phyloP scores from a whole-genome alignment of 2,113 vertebrate species.

The Phaethon lepturus region DNA sequence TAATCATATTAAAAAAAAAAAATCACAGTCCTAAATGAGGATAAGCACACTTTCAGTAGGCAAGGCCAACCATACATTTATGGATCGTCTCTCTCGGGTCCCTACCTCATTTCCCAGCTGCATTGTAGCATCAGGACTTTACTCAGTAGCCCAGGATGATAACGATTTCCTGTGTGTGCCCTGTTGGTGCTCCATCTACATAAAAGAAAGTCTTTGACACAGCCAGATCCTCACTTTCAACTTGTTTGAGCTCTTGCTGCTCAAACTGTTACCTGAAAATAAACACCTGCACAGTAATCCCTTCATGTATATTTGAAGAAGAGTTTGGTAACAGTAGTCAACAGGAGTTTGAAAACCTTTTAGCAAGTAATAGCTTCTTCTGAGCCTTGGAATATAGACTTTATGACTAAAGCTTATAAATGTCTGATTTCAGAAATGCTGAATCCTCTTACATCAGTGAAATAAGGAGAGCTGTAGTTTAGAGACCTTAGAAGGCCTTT shows the following conservation, averaged over 20 bases:
- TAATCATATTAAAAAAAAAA: not conserved
- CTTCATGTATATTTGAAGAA: not conserved
- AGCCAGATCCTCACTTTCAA: constrained; percentile 34
- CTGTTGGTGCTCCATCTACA: constrained; percentile 2
- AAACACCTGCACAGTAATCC: not conserved
- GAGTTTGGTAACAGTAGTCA: constrained; percentile 27
- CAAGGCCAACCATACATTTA: not conserved
- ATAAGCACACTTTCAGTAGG: not conserved
- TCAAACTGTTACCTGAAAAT: constrained; percentile 18
- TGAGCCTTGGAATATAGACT: not conserved
- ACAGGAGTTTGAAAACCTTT: constrained; percentile 17
- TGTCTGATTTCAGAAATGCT: not conserved
- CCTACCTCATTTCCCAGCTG: not conserved
- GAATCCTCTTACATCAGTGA: constrained; percentile 22
- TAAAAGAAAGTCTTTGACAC: constrained; percentile 29
- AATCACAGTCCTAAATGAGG: not conserved
- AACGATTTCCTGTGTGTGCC: not conserved
- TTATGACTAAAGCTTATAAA: constrained; percentile 20
- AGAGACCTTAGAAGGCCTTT: constrained; percentile 40
- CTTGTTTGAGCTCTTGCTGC: constrained; percentile 8
- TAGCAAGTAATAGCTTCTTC: constrained; percentile 31
- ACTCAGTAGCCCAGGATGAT: not conserved
- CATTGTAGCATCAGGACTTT: not conserved
- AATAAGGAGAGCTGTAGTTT: constrained; percentile 31
- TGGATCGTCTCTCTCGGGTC: not conserved